Percentiles rank a stretch among this genome's conserved stretches.
These are phyloP conservation scores for Mesocricetus auratus DNA, from an alignment of 2,113 vertebrate species.

Conservation along the genomic window DNA sequence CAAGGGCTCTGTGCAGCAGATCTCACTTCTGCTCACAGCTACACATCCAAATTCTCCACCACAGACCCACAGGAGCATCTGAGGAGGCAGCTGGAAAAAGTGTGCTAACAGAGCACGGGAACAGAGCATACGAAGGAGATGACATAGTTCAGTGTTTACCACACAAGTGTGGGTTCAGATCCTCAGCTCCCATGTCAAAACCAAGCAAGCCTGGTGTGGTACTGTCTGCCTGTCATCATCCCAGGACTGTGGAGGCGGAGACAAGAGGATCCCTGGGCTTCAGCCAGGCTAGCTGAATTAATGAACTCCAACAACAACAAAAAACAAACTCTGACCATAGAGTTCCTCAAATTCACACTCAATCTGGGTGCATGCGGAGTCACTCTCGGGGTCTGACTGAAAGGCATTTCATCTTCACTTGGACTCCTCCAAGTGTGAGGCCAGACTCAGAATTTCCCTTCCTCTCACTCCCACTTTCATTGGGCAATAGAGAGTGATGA, in stretches of 20 bases:
- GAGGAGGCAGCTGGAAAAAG: background rate
- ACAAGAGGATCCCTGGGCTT: background rate
- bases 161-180: background rate
- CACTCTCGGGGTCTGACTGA: background rate
- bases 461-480: background rate
- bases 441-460: background rate
- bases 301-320: background rate
- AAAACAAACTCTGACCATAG: background rate
- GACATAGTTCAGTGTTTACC: background rate
- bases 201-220: background rate
- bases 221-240: too few species aligned
- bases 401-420: too few species aligned
- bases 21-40: background rate
- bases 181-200: background rate
- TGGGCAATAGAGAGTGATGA: background rate
- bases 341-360: fast-evolving
- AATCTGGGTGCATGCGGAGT: fast-evolving
- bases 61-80: background rate
- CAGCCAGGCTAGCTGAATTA: background rate
- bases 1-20: background rate
- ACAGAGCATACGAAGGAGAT: background rate
- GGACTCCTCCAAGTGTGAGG: background rate
- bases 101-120: background rate
- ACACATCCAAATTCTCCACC: background rate
- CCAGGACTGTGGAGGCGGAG: too few species aligned